Evolutionary conservation across 1,140 invertebrate genomes (phyloP).

Genomic region (Lineus longissimus): DNA sequence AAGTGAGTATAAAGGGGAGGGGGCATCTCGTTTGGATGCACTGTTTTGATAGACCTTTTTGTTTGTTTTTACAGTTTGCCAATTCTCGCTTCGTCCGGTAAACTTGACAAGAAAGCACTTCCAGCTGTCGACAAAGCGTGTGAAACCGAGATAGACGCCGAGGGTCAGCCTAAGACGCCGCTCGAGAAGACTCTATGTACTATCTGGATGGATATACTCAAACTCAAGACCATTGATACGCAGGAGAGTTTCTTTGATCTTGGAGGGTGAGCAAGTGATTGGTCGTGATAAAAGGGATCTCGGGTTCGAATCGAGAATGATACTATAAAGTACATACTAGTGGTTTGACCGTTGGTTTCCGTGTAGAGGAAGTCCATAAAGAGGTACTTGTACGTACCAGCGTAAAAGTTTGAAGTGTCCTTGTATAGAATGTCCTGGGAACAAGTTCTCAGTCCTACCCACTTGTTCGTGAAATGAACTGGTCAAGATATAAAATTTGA

Average conservation of each 20-base stretch:
- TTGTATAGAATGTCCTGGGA: no score
- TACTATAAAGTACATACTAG: background rate
- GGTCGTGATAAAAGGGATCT: background rate
- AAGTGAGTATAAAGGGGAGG: background rate
- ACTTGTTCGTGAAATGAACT: no score
- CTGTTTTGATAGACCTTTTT: background rate
- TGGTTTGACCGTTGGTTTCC: background rate
- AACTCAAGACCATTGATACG: slow-evolving; percentile 50
- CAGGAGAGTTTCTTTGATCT: slow-evolving; percentile 57
- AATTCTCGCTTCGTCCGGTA: slow-evolving; percentile 51
- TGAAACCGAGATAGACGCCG: slow-evolving; percentile 36
- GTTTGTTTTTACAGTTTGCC: slow-evolving; percentile 44
- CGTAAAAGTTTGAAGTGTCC: no score
- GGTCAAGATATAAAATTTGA: no score
- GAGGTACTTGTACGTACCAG: no score
- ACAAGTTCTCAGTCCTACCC: no score
- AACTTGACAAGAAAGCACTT: slow-evolving; percentile 53
- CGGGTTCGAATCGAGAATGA: background rate
- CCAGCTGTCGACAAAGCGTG: slow-evolving; percentile 42
- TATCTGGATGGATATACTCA: slow-evolving; percentile 51
- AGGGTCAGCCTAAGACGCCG: slow-evolving; percentile 47
- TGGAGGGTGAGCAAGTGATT: slow-evolving; percentile 42
- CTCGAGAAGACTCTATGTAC: slow-evolving; percentile 48
- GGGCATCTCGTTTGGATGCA: background rate
- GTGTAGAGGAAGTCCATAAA: no score